Conservation (phyloP, 2,888 invertebrate species). For the Eustalomyia histrio region DNA sequence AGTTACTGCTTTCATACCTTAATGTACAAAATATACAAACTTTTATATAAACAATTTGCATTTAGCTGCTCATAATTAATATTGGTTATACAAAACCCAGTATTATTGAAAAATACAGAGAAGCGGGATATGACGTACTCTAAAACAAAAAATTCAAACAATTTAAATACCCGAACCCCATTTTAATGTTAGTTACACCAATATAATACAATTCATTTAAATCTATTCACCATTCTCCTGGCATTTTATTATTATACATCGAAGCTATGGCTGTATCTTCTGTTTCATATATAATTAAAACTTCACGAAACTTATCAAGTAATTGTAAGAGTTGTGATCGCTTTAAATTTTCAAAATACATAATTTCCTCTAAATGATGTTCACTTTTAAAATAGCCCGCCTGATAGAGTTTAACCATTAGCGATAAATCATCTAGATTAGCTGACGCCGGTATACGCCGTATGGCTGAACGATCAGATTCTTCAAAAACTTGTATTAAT, state of each 20-base stretch:
- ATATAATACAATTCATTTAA: too few species aligned
- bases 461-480: slow-evolving; percentile 84
- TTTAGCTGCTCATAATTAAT: too few species aligned
- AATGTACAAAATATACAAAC: too few species aligned
- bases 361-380: slow-evolving; percentile 97
- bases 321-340: slow-evolving; percentile 94
- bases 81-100: too few species aligned
- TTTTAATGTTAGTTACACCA: too few species aligned
- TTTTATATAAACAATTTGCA: too few species aligned
- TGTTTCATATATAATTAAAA: slow-evolving; percentile 93
- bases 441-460: slow-evolving; percentile 86
- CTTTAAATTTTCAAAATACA: slow-evolving; percentile 96
- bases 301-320: slow-evolving; percentile 95
- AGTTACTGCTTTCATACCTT: too few species aligned
- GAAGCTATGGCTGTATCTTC: slow-evolving; percentile 90
- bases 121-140: too few species aligned
- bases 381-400: slow-evolving; percentile 91
- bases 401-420: slow-evolving; percentile 82
- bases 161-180: too few species aligned
- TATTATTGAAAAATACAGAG: too few species aligned
- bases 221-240: slow-evolving; percentile 49
- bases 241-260: slow-evolving; percentile 76
- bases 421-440: slow-evolving; percentile 87
- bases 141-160: too few species aligned
- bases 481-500: slow-evolving; percentile 83